These are phyloP conservation scores for Elanoides forficatus DNA, from an alignment of 2,113 vertebrate species.

Conservation along the genomic window DNA sequence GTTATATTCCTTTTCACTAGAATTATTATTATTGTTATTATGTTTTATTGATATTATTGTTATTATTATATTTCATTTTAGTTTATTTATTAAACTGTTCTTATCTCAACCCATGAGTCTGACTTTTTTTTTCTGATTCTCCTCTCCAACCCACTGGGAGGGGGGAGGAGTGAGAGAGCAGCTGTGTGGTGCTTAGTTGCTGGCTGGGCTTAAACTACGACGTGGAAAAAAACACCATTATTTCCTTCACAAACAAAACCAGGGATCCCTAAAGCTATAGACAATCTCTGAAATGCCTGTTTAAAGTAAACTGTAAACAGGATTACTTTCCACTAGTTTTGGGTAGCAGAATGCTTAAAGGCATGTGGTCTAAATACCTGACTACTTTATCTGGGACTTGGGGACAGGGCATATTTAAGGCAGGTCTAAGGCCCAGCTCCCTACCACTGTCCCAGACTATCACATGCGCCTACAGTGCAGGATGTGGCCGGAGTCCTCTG, in stretches of 20 bases:
- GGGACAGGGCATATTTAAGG: neutral
- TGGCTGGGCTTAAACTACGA: too few relatives aligned
- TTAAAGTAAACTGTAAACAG: neutral
- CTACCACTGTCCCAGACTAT: neutral
- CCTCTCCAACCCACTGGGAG: too few relatives aligned
- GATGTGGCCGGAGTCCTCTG: neutral
- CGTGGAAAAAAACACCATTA: neutral
- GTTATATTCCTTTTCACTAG: too few relatives aligned
- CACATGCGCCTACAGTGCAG: rapidly evolving
- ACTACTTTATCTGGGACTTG: neutral
- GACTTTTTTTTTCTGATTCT: too few relatives aligned
- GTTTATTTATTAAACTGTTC: too few relatives aligned
- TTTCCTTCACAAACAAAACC: neutral
- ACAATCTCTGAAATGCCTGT: neutral
- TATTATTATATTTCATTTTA: too few relatives aligned
- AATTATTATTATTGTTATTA: too few relatives aligned
- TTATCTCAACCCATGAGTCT: too few relatives aligned
- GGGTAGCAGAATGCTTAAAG: neutral
- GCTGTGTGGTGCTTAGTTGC: too few relatives aligned
- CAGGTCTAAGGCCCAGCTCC: neutral
- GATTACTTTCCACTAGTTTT: neutral
- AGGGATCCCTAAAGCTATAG: neutral
- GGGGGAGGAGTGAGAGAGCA: too few relatives aligned
- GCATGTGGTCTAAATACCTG: neutral
- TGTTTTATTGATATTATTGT: too few relatives aligned